Evolutionary conservation across 2,113 vertebrate species (phyloP).

Genomic region (Pelodiscus sinensis): DNA sequence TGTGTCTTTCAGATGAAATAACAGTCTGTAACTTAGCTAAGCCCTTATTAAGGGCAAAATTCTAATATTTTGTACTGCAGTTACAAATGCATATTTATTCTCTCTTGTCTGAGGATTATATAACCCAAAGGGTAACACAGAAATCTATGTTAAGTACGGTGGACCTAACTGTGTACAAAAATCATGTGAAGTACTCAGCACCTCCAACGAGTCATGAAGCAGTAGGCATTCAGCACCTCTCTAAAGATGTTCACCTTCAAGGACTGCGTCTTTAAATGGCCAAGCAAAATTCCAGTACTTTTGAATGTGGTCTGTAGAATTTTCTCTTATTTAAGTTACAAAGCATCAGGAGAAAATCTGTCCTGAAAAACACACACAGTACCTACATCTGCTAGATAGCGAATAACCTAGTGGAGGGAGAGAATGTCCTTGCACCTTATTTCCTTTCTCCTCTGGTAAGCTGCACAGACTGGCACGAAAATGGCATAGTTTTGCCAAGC

Average conservation of each 20-base stretch:
- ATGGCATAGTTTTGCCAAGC: constrained; percentile 36
- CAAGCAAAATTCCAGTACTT: constrained; percentile 12
- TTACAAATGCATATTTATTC: constrained; percentile 9
- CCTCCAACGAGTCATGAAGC: background rate
- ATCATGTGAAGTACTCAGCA: background rate
- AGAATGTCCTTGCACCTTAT: constrained; percentile 29
- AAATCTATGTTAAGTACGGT: background rate
- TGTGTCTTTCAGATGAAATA: constrained; percentile 18
- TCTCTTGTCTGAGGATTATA: background rate
- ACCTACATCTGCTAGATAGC: constrained; percentile 15
- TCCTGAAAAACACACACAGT: constrained; percentile 31
- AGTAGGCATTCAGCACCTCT: background rate
- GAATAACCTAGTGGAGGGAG: constrained; percentile 16
- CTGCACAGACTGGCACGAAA: background rate
- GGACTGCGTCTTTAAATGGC: background rate
- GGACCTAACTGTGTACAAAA: background rate
- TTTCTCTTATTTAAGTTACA: background rate
- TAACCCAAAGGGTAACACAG: background rate
- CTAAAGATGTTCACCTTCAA: background rate
- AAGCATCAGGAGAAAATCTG: constrained; percentile 25
- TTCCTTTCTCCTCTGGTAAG: constrained; percentile 44
- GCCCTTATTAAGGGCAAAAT: background rate
- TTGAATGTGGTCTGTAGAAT: background rate
- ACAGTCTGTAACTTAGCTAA: background rate
- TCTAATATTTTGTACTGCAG: background rate